These are phyloP conservation scores for Drosophila ananassae DNA, from an alignment of 1,140 invertebrate genomes.

Conservation along the genomic window DNA sequence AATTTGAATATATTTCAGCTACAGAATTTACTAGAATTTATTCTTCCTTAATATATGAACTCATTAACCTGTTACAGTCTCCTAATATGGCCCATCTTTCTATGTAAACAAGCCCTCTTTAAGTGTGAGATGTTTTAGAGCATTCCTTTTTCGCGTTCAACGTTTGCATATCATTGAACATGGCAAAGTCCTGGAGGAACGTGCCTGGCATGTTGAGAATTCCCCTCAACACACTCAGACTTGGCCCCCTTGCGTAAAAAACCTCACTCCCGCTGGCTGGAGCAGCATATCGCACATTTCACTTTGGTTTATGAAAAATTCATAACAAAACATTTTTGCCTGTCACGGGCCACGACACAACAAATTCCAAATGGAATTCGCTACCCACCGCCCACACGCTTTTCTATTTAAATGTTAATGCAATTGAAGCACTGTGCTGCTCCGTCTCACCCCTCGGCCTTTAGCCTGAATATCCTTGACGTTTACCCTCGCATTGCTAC, in stretches of 20 bases:
- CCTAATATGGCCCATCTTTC: not conserved
- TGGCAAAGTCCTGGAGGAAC: constrained; percentile 27
- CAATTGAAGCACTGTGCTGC: constrained; percentile 35
- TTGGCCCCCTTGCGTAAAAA: constrained; percentile 2
- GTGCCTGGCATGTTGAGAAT: constrained; percentile 31
- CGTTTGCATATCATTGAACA: constrained; percentile 57
- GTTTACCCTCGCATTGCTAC: constrained; percentile 8
- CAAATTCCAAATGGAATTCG: constrained; percentile 47
- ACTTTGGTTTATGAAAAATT: constrained; percentile 67
- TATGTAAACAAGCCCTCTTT: constrained; percentile 24
- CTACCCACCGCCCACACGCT: constrained; percentile 14
- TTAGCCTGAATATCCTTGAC: not conserved
- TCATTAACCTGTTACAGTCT: not conserved
- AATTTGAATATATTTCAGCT: not conserved
- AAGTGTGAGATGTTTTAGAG: not conserved
- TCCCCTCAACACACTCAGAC: not conserved
- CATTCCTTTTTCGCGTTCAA: constrained; percentile 21
- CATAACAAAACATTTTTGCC: constrained; percentile 57
- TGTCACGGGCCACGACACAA: constrained; percentile 48
- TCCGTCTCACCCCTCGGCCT: not conserved
- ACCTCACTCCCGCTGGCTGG: constrained; percentile 2
- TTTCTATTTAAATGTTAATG: constrained; percentile 59
- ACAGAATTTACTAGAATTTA: no score
- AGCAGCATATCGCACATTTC: constrained; percentile 41
- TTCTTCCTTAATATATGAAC: not conserved